A percentile compares a stretch with the other conserved stretches of the same genome.
phyloP scores from a whole-genome alignment of 1,140 invertebrate genomes.

The Copidosoma floridanum region DNA sequence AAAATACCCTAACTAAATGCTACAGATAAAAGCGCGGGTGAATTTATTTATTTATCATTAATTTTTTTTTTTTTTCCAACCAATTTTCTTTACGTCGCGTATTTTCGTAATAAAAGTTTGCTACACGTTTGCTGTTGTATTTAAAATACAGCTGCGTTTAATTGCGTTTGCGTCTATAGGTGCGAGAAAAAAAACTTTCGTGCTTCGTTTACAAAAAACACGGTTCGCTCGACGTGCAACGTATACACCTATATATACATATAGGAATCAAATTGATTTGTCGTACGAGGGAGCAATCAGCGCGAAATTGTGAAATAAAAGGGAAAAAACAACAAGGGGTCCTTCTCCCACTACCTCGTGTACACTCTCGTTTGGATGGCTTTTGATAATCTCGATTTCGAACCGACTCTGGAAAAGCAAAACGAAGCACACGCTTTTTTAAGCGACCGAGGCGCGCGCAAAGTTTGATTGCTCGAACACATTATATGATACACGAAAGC shows the following conservation, averaged over 20 bases:
- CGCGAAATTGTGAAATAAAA: slow-evolving; percentile 16
- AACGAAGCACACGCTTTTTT: no score
- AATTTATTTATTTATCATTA: no score
- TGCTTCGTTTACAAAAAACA: slow-evolving; percentile 25
- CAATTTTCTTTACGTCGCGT: not conserved
- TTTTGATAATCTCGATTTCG: no score
- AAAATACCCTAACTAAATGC: no score
- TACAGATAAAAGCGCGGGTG: no score
- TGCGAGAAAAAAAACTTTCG: slow-evolving; percentile 27
- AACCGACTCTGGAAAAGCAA: no score
- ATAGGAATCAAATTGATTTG: slow-evolving; percentile 28
- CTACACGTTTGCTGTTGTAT: not conserved
- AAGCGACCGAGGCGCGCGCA: no score
- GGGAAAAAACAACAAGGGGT: slow-evolving; percentile 17
- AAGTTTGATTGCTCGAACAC: no score
- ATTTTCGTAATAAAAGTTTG: no score
- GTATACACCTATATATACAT: not conserved
- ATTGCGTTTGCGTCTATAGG: slow-evolving; percentile 23
- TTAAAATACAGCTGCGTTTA: slow-evolving; percentile 16
- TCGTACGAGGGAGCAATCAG: slow-evolving; percentile 2
- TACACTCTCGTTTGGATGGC: no score
- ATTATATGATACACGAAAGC: no score
- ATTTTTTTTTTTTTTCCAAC: not conserved
- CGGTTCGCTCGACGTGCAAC: slow-evolving; percentile 16
- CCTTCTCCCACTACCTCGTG: no score